Evolutionary conservation across 2,113 vertebrate species (phyloP), one percentile per base, ranked within the genome.

Genomic region (Colistium nudipinnis): DNA sequence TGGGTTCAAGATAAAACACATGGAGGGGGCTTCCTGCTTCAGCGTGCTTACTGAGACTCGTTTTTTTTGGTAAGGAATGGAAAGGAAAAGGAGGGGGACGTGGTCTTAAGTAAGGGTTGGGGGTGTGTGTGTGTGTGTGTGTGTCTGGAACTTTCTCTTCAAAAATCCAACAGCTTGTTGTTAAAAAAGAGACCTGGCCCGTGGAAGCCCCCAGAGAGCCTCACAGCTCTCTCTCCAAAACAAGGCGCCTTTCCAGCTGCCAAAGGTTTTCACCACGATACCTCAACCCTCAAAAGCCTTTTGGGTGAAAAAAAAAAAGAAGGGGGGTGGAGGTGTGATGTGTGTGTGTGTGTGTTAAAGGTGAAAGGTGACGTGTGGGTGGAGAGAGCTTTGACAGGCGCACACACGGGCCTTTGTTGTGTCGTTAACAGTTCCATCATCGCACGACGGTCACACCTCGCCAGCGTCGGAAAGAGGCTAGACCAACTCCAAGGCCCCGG

Each of bases 131-230:
- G 31, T 33, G 31, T 33, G 31, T 33, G 31, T 33, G 31, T 33
- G 31, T 81, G 81, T 74, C 86, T 84, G 64, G 56, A 88, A 84
- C 85, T 76, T 82, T 88, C 80, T 76, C 85, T 87, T 72, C 62
- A 76, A 82, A 85, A 82, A 85, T 87, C 84, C 84, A 79, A 81
- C 81, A 85, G 82, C 76, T 83, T 86, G 85, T 62, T 82, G 84
- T 74, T 81, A 88, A 68, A 88, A 87, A 90, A 16, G 65, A 83
- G 79, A 74, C 79, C 79, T 74, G 38, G 45, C 65, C 64, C 65
- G 43, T 39, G 31, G 6, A 11, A 56, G 61, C 59, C 78, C 70
- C 70, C 74, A 24, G 73, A 78, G 66, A 78, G 70, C 57, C 80
- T 52, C 51, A 20, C 20, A 48, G 47, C 74, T 76, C 64, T 31